Evolutionary conservation across 2,113 vertebrate species (phyloP).

Genomic region (Bungarus multicinctus): DNA sequence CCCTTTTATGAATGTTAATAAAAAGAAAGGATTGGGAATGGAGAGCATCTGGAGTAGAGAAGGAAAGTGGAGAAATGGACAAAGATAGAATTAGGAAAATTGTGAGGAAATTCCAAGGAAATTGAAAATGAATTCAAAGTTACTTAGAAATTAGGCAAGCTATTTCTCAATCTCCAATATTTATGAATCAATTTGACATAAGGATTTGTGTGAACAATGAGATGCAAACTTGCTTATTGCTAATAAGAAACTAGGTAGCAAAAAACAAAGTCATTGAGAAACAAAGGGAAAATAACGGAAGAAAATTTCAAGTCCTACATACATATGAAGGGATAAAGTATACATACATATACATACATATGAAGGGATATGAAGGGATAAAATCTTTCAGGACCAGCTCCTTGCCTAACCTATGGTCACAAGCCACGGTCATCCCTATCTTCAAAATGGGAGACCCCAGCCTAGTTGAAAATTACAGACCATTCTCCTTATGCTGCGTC

Average conservation of each 20-base stretch:
- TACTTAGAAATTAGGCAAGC: neutral
- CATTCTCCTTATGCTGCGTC: no score
- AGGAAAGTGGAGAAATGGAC: neutral
- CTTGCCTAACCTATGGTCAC: no score
- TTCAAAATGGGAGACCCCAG: no score
- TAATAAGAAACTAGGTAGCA: neutral
- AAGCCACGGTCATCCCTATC: no score
- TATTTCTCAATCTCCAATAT: neutral
- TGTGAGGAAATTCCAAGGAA: neutral
- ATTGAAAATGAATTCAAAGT: neutral
- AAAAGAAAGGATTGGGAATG: neutral
- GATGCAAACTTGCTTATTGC: neutral
- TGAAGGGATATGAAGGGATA: no score
- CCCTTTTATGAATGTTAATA: neutral
- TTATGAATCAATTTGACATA: neutral
- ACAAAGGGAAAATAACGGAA: neutral
- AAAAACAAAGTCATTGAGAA: neutral
- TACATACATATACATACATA: no score
- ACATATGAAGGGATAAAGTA: neutral
- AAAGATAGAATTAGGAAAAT: neutral
- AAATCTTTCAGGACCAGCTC: no score
- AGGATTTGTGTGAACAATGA: neutral
- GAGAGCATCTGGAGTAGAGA: neutral
- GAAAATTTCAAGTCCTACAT: neutral
- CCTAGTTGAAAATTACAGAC: no score